Evolutionary conservation across 2,888 invertebrate species (phyloP).

Genomic region (Ecliptopera silaceata): DNA sequence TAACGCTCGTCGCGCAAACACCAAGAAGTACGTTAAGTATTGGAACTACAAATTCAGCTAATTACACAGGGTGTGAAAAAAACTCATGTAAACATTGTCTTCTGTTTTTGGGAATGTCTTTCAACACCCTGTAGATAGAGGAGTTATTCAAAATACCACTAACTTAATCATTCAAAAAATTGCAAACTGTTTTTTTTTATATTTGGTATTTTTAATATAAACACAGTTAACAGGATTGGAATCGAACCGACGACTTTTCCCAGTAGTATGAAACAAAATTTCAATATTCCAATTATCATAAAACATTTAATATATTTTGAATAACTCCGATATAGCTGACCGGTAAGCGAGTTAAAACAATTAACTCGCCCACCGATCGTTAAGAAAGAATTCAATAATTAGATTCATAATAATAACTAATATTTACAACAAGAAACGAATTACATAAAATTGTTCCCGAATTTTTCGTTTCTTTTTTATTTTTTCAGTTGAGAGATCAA

Average conservation of each 20-base stretch:
- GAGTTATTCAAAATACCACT: conserved; percentile 20
- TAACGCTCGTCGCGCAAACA: conserved; percentile 16
- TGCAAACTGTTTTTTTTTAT: too few species aligned
- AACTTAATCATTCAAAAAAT: neutral
- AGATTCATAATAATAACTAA: conserved; percentile 25
- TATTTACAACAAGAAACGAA: conserved; percentile 35
- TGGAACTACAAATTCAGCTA: conserved; percentile 24
- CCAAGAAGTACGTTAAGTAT: conserved; percentile 18
- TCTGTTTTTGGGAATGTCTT: neutral
- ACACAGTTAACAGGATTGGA: neutral
- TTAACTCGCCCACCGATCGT: neutral
- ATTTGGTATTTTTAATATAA: too few species aligned
- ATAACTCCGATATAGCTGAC: conserved; percentile 19
- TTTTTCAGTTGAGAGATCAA: conserved; percentile 35
- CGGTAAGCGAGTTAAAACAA: neutral
- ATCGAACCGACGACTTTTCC: neutral
- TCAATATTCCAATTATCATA: too few species aligned
- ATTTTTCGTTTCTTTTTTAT: conserved; percentile 29
- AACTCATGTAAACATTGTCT: neutral
- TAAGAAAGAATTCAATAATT: conserved; percentile 21
- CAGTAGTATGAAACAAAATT: neutral
- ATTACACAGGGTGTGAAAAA: neutral
- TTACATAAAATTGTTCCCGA: conserved; percentile 37
- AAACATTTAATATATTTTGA: too few species aligned
- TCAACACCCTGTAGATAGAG: conserved; percentile 4